Conservation (phyloP, 2,888 invertebrate species). For the Agrilus biguttatus region DNA sequence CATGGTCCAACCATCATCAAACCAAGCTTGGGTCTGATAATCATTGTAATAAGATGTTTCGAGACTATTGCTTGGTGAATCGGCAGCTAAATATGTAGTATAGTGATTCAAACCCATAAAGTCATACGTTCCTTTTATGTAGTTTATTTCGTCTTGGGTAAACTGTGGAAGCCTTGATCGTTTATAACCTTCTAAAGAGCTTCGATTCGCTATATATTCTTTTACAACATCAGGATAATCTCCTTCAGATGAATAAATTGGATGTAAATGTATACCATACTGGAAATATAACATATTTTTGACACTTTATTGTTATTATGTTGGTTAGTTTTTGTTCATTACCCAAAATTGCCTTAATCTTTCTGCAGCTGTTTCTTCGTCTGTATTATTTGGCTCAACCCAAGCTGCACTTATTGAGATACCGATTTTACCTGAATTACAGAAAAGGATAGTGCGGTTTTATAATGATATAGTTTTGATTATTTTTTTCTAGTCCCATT, state of each 20-base stretch:
- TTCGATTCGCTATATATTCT: constrained; percentile 37
- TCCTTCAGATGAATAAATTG: constrained; percentile 38
- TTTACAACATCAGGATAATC: constrained; percentile 43
- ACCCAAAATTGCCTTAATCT: constrained; percentile 39
- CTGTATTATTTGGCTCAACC: constrained; percentile 40
- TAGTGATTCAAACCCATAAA: constrained; percentile 38
- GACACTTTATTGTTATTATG: constrained; percentile 3
- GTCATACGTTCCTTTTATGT: constrained; percentile 32
- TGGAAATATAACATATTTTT: constrained; percentile 5
- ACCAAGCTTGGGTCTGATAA: constrained; percentile 26
- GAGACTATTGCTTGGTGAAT: not conserved
- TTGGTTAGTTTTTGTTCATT: constrained; percentile 13
- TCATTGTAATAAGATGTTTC: constrained; percentile 16
- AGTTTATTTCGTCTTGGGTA: constrained; percentile 32
- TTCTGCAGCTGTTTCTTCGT: constrained; percentile 46
- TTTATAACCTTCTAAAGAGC: constrained; percentile 37
- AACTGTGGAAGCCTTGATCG: constrained; percentile 43
- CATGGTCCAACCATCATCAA: constrained; percentile 30
- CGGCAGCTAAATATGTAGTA: constrained; percentile 16
- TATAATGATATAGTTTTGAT: not conserved
- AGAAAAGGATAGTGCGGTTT: not conserved
- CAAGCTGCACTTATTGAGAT: constrained; percentile 46
- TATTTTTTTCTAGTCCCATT: no score
- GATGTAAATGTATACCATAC: constrained; percentile 40
- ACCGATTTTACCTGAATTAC: constrained; percentile 38